These are phyloP conservation scores for Nestor notabilis DNA, from an alignment of 2,113 vertebrate genomes.

Conservation along the genomic window DNA sequence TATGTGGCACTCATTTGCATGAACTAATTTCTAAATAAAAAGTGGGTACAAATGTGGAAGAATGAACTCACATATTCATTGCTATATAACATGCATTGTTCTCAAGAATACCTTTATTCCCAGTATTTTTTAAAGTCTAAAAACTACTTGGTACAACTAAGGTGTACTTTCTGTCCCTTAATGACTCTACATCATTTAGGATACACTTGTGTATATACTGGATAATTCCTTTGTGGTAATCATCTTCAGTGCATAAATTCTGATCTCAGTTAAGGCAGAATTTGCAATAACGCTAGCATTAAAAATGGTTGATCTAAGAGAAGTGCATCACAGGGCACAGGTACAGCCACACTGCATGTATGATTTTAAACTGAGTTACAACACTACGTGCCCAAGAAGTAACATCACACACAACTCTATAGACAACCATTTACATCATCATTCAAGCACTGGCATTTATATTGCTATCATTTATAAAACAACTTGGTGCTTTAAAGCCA, in stretches of 20 bases:
- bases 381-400: neutral
- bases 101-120: neutral
- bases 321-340: neutral
- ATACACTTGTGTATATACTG: neutral
- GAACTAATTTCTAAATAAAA: neutral
- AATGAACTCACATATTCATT: neutral
- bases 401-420: accelerated
- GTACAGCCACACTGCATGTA: neutral
- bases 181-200: neutral
- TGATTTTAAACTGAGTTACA: neutral
- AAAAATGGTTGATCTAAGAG: neutral
- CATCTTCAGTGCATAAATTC: neutral
- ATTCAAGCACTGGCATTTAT: neutral
- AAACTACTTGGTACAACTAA: neutral
- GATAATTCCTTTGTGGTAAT: neutral
- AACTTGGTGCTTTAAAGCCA: neutral
- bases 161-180: neutral
- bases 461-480: neutral
- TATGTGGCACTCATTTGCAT: neutral
- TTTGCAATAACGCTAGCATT: neutral
- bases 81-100: neutral
- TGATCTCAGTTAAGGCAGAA: neutral
- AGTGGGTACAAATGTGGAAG: neutral
- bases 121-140: neutral
- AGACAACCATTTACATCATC: neutral